phyloP scores from a whole-genome alignment of 2,888 invertebrate species.

The Troides helena region DNA sequence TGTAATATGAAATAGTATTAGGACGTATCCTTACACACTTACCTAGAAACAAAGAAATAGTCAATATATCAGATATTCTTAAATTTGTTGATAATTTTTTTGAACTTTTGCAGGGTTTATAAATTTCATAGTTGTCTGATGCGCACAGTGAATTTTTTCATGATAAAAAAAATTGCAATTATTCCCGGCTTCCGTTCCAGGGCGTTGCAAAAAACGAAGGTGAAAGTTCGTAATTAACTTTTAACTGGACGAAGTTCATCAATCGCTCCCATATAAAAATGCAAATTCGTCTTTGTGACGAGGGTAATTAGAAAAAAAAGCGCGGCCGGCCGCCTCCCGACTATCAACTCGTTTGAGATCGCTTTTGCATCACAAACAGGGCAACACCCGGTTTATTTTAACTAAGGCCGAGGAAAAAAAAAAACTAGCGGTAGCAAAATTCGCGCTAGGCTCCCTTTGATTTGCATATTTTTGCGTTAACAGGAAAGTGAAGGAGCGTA shows the following conservation, averaged over 20 bases:
- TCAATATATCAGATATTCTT: too few relatives aligned
- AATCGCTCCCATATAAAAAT: conserved; percentile 62
- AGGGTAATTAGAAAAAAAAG: conserved; percentile 59
- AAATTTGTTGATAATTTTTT: too few relatives aligned
- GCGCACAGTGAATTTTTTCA: too few relatives aligned
- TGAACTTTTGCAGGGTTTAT: too few relatives aligned
- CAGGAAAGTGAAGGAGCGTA: conserved; percentile 47
- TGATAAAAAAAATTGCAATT: too few relatives aligned
- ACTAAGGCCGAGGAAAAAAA: conserved; percentile 44
- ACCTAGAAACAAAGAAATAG: too few relatives aligned
- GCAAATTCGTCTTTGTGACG: conserved; percentile 64
- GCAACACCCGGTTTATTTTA: conserved; percentile 54
- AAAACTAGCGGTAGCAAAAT: conserved; percentile 37
- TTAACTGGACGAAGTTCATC: conserved; percentile 34
- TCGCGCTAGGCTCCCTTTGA: conserved; percentile 44
- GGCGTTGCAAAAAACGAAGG: conserved; percentile 33
- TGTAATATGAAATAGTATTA: too few relatives aligned
- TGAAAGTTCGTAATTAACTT: conserved; percentile 32
- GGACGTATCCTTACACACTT: too few relatives aligned
- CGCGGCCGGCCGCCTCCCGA: conserved; percentile 40
- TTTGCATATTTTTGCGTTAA: conserved; percentile 65
- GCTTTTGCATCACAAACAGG: conserved; percentile 73
- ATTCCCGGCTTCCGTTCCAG: too few relatives aligned
- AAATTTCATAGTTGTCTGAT: too few relatives aligned
- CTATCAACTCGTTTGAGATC: conserved; percentile 39